A percentile compares a stretch with the other conserved stretches of the same genome.
Evolutionary conservation across 2,888 invertebrate genomes (phyloP).

Genomic region (Chorisops tibialis): DNA sequence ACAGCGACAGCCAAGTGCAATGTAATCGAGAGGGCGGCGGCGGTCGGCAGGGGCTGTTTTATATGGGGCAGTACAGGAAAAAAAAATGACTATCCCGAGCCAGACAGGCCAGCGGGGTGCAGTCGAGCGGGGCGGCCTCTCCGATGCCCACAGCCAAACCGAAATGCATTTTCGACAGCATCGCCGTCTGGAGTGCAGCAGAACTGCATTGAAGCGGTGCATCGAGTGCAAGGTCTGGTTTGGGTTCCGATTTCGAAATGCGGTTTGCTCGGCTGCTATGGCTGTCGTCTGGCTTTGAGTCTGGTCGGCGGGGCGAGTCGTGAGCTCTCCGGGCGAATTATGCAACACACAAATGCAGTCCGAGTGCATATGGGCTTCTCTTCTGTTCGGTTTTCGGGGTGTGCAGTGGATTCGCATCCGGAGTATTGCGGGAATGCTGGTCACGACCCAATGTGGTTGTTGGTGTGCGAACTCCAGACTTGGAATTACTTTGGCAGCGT

Average conservation of each 20-base stretch:
- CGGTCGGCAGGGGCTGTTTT: neutral
- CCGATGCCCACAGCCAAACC: neutral
- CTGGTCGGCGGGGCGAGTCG: neutral
- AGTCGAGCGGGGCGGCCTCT: too few species aligned
- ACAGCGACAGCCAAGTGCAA: constrained; percentile 14
- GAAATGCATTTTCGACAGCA: constrained; percentile 5
- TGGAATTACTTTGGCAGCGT: too few species aligned
- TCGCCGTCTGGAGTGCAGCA: constrained; percentile 7
- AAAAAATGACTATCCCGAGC: too few species aligned
- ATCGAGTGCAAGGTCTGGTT: neutral
- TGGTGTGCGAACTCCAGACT: too few species aligned
- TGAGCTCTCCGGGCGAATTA: constrained; percentile 6
- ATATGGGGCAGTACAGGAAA: too few species aligned
- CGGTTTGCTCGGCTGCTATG: constrained; percentile 1
- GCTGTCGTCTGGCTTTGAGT: constrained; percentile 7
- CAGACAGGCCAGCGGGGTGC: too few species aligned
- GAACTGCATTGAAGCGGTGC: constrained; percentile 12
- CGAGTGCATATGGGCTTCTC: constrained; percentile 15
- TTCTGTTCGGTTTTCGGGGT: constrained; percentile 7
- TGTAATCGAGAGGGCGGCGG: neutral
- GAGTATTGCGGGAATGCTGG: constrained; percentile 12
- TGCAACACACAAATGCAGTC: constrained; percentile 16
- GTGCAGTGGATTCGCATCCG: constrained; percentile 21
- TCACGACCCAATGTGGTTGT: constrained; percentile 12
- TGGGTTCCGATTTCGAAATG: neutral